Evolutionary conservation across 2,888 invertebrate species (phyloP).

Genomic region (Andrena haemorrhoa): DNA sequence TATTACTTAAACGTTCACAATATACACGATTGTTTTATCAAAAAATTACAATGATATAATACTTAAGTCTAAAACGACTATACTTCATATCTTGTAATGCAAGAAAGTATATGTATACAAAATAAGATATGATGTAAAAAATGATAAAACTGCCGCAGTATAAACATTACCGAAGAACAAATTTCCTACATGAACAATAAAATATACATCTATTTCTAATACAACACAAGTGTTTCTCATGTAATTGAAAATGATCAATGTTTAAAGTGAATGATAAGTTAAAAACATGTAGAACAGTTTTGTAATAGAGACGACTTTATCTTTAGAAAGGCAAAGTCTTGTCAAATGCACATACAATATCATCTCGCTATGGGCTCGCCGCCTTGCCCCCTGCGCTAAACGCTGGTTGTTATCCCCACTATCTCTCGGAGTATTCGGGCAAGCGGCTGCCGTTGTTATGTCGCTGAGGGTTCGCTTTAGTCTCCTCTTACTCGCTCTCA

Average conservation of each 20-base stretch:
- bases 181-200: conserved; percentile 22
- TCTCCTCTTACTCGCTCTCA: too few species aligned
- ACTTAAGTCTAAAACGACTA: conserved; percentile 55
- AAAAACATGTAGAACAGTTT: conserved; percentile 28
- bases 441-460: too few species aligned
- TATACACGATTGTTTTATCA: conserved; percentile 23
- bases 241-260: conserved; percentile 9
- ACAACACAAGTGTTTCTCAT: conserved; percentile 15
- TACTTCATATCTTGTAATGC: conserved; percentile 40
- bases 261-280: conserved; percentile 24
- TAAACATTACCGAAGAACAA: conserved; percentile 24
- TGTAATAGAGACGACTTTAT: conserved; percentile 15
- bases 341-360: conserved; percentile 50
- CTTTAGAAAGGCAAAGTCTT: conserved; percentile 72
- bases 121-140: conserved; percentile 38
- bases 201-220: conserved; percentile 40
- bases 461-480: too few species aligned
- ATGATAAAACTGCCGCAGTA: conserved; percentile 41
- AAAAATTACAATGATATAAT: conserved; percentile 26
- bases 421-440: too few species aligned
- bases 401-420: too few species aligned
- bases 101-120: conserved; percentile 31
- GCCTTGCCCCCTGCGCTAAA: too few species aligned
- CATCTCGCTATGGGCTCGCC: too few species aligned
- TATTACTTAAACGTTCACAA: conserved; percentile 33